These are phyloP conservation scores for Muricea muricata DNA, from an alignment of 92 coral and sea anemone species.

Conservation along the genomic window DNA sequence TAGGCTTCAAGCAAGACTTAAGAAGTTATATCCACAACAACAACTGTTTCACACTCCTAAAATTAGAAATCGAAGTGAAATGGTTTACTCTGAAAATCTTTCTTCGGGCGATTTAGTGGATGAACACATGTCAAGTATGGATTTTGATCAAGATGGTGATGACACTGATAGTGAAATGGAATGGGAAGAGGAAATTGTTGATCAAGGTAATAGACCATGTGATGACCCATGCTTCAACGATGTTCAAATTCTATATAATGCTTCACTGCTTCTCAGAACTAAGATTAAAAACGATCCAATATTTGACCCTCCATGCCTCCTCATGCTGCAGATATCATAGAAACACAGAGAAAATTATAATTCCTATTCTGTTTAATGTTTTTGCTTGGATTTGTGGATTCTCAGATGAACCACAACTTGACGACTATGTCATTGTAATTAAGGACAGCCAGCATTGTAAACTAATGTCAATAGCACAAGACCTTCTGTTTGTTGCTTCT, in stretches of 20 bases:
- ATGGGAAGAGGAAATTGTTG: not conserved
- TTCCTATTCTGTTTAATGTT: not conserved
- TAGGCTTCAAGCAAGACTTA: slow-evolving; percentile 49
- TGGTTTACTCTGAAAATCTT: slow-evolving; percentile 51
- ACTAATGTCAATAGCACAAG: not conserved
- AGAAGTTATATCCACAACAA: slow-evolving; percentile 59
- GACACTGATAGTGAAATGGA: not conserved
- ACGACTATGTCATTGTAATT: not conserved
- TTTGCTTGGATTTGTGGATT: slow-evolving; percentile 6
- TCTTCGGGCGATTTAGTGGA: not conserved
- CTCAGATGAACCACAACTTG: not conserved
- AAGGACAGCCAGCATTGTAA: not conserved
- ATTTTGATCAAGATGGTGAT: not conserved
- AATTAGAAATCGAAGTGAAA: slow-evolving; percentile 54
- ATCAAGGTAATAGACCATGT: not conserved
- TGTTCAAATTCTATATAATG: not conserved
- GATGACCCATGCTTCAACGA: not conserved
- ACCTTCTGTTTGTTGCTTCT: not conserved
- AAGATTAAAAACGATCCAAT: too few species aligned
- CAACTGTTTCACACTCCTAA: slow-evolving; percentile 59
- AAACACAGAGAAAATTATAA: not conserved
- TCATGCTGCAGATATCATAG: too few species aligned
- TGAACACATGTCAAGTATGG: not conserved
- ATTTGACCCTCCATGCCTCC: too few species aligned
- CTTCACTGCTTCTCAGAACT: not conserved